Evolutionary conservation across 1,140 invertebrate genomes (phyloP).

Genomic region (Panonychus citri): DNA sequence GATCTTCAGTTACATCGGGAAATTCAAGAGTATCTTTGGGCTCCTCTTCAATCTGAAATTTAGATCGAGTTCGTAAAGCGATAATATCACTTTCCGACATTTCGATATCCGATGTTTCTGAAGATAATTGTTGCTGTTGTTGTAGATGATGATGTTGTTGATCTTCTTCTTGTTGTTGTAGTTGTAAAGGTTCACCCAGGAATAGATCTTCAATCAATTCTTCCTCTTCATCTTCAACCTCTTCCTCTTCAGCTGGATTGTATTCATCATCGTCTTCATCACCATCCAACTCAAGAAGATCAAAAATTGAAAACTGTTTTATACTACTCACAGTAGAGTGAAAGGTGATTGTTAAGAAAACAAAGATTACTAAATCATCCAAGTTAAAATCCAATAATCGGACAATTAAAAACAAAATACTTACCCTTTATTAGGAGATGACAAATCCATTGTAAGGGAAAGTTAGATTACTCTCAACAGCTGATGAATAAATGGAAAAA

Average conservation of each 20-base stretch:
- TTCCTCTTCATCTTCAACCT: not conserved
- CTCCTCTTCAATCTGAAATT: not conserved
- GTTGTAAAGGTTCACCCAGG: not conserved
- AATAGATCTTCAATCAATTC: not conserved
- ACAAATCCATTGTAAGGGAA: too few species aligned
- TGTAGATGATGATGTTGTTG: not conserved
- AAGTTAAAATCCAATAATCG: too few species aligned
- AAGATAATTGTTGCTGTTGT: not conserved
- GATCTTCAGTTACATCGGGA: not conserved
- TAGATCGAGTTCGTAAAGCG: not conserved
- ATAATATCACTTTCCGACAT: not conserved
- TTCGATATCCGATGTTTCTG: not conserved
- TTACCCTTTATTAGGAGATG: too few species aligned
- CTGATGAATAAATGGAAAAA: too few species aligned
- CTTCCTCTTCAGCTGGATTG: not conserved
- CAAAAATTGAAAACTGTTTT: not conserved
- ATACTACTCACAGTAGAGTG: too few species aligned
- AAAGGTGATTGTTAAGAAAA: too few species aligned
- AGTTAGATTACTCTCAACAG: too few species aligned
- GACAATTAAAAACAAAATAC: too few species aligned
- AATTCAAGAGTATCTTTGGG: not conserved
- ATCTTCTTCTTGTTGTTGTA: not conserved
- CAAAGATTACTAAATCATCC: too few species aligned
- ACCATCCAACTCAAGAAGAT: not conserved
- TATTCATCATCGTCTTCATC: conserved; percentile 2